These are phyloP conservation scores for Podarcis siculus DNA, from an alignment of 2,797 vertebrate genomes.

Conservation along the genomic window DNA sequence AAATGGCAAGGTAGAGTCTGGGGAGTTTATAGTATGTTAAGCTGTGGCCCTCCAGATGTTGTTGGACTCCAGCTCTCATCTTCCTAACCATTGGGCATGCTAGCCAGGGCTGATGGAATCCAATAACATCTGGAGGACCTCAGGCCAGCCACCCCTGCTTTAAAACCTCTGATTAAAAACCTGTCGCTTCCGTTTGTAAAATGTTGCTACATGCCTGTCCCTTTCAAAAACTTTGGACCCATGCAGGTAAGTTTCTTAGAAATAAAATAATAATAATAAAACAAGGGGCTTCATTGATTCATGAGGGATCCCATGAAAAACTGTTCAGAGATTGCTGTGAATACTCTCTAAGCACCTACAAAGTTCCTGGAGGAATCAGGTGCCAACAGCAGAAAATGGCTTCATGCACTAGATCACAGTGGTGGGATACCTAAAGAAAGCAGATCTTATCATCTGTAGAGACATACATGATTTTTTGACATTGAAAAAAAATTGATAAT, in stretches of 20 bases:
- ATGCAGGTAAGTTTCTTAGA: not conserved
- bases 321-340: not conserved
- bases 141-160: no score
- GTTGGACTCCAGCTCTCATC: no score
- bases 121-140: no score
- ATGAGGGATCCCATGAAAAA: not conserved
- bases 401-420: not conserved
- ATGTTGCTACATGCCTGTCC: not conserved
- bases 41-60: no score
- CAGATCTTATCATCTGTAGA: not conserved
- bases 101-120: no score
- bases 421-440: not conserved
- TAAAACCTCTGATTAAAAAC: not conserved
- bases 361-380: not conserved
- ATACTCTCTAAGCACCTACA: not conserved
- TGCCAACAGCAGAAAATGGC: not conserved
- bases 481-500: not conserved
- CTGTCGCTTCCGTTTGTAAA: not conserved
- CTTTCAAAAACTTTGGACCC: not conserved
- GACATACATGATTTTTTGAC: not conserved
- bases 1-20: slow-evolving; percentile 92
- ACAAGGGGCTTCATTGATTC: not conserved
- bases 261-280: not conserved
- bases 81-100: no score
- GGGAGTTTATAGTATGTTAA: no score